Percentiles rank a stretch among this genome's conserved stretches.
Conservation (phyloP, 1,140 invertebrate species). For the Maconellicoccus hirsutus region DNA sequence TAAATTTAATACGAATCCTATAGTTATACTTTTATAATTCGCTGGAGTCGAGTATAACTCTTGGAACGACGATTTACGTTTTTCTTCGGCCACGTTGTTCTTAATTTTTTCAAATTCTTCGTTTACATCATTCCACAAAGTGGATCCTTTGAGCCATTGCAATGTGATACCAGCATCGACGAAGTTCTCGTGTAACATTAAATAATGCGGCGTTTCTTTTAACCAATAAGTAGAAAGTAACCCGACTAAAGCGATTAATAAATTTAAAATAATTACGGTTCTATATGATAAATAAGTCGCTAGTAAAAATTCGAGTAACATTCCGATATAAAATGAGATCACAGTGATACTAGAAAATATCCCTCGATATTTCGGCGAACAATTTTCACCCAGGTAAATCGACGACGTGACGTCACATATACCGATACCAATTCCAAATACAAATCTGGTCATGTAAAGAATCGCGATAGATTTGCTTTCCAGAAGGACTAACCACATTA, state of each 20-base stretch:
- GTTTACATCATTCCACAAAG: constrained; percentile 35
- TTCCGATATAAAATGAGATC: constrained; percentile 62
- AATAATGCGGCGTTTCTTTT: constrained; percentile 68
- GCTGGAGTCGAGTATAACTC: neutral
- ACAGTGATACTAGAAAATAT: constrained; percentile 60
- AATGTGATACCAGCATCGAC: constrained; percentile 41
- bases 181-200: constrained; percentile 45
- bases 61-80: constrained; percentile 31
- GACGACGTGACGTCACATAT: neutral
- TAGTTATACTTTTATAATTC: constrained; percentile 33
- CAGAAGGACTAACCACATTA: neutral
- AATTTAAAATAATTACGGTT: constrained; percentile 49
- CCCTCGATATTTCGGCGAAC: constrained; percentile 27
- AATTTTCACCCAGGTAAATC: constrained; percentile 29
- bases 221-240: constrained; percentile 55
- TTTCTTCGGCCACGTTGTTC: constrained; percentile 33
- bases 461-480: neutral
- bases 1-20: constrained; percentile 37
- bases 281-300: constrained; percentile 60
- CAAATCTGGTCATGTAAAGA: neutral
- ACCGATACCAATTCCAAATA: constrained; percentile 4
- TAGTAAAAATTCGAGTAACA: constrained; percentile 59
- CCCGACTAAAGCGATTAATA: constrained; percentile 47
- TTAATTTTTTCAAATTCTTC: constrained; percentile 28
- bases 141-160: constrained; percentile 34